Base-by-base conservation (phyloP, 2,113 vertebrate genomes). In the Channa maculata region DNA sequence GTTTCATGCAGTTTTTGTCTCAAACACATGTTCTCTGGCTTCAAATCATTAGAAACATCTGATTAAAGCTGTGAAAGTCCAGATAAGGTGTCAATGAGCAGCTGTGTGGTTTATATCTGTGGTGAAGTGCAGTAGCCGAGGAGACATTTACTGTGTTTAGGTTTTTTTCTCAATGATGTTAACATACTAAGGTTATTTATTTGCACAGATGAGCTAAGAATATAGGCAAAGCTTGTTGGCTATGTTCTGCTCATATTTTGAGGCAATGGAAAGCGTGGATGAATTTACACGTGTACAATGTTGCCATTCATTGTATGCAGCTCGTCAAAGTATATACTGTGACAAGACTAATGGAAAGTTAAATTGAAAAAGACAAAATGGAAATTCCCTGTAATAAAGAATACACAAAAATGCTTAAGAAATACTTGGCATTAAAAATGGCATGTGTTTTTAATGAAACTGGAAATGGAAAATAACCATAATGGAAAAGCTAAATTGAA, bases 151-250 rank as follows among this genome's bases (percentile, higher is more conserved):
- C 8, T 36, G 15, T 58, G 12, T 39, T 33, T 55, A 37, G 24
- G 24, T 24, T 24, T 67, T 66, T 53, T 60, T 7, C 14, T 44
- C 3, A 24, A 3, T 3, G 0, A 6, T 48, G 9, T 48, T 39
- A 65, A 52, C 71, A 71, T 46, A 9, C 43, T 44, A 50, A 37
- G 14, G 12, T 67, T n/a, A n/a, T n/a, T n/a, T n/a, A n/a, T n/a
- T n/a, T 6, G 3, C 8, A 36, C 13, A 5, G 36, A 55, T 55
- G 36, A 62, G 11, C 53, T 1, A 12, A 52, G 39, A 65, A 52
- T 45, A 36, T 52, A 71, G 43, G 49, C 6, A 13, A 6, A 24
- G 54, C 24, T 66, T 44, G 44, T 58, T 33, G 9, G 6, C 6
- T 8, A 36, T 4, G 49, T 55, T 38, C 12, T 54, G 60, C 24